phyloP scores from a whole-genome alignment of 2,113 vertebrate species.

The Elachura formosa region DNA sequence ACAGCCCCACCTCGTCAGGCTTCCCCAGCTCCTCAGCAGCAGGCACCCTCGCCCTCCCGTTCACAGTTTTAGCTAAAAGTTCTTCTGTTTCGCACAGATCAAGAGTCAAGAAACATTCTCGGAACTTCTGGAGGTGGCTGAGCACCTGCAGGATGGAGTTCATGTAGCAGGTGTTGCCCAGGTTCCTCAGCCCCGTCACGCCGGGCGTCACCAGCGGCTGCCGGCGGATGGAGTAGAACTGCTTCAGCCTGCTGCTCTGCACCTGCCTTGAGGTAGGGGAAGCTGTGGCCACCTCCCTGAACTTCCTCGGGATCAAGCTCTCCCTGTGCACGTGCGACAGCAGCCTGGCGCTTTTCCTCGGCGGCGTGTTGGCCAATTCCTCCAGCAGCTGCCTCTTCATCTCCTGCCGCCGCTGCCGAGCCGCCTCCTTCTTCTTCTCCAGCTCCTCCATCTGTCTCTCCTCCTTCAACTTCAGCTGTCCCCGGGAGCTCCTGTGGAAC shows the following conservation, averaged over 20 bases:
- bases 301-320: slow-evolving; percentile 82
- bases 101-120: slow-evolving; percentile 96
- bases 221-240: slow-evolving; percentile 75
- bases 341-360: slow-evolving; percentile 92
- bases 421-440: slow-evolving; percentile 81
- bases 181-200: slow-evolving; percentile 93
- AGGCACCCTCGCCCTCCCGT: slow-evolving; percentile 72
- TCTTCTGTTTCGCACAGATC: slow-evolving; percentile 94
- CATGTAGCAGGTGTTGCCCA: slow-evolving; percentile 99
- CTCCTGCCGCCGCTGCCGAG: slow-evolving; percentile 82
- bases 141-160: slow-evolving; percentile 99
- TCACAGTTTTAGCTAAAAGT: slow-evolving; percentile 86
- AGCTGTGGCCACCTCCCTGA: slow-evolving; percentile 69
- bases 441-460: slow-evolving; percentile 76
- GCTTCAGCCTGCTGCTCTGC: slow-evolving; percentile 59
- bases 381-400: slow-evolving; percentile 89
- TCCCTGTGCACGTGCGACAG: slow-evolving; percentile 82
- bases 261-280: slow-evolving; percentile 65
- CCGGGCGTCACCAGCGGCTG: slow-evolving; percentile 86
- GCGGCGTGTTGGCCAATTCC: slow-evolving; percentile 86
- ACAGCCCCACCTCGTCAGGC: slow-evolving; percentile 63
- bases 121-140: slow-evolving; percentile 97
- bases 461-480: slow-evolving; percentile 76
- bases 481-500: slow-evolving; percentile 78
- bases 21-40: slow-evolving; percentile 60